These are phyloP conservation scores for Pelochelys cantorii DNA, from an alignment of 2,797 vertebrate genomes.

Conservation along the genomic window DNA sequence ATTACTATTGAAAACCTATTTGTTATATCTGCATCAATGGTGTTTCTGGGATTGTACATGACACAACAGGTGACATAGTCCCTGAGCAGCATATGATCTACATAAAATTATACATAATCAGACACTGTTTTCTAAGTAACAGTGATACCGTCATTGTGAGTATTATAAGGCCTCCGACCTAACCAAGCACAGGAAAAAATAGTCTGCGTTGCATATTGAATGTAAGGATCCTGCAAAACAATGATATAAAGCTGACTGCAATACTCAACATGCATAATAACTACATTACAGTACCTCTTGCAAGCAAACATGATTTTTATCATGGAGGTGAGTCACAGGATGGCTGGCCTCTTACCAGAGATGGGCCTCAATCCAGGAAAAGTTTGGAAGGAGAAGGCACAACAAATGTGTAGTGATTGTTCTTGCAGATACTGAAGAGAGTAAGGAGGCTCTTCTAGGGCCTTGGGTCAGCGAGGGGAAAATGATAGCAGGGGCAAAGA, in stretches of 20 bases:
- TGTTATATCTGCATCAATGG: constrained; percentile 10
- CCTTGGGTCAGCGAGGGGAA: too few relatives aligned
- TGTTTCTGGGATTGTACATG: constrained; percentile 23
- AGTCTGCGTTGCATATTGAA: not conserved
- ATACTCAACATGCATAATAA: constrained; percentile 25
- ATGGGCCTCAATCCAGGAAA: too few relatives aligned
- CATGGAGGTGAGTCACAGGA: too few relatives aligned
- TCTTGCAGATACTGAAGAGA: too few relatives aligned
- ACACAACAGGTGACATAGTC: not conserved
- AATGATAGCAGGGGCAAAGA: too few relatives aligned
- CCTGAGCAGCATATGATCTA: not conserved
- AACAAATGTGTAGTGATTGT: too few relatives aligned
- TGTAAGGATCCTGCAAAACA: constrained; percentile 10
- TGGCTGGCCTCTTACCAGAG: too few relatives aligned
- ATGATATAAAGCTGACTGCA: constrained; percentile 3
- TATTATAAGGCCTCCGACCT: not conserved
- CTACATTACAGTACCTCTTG: not conserved
- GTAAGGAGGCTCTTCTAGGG: too few relatives aligned
- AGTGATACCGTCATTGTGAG: not conserved
- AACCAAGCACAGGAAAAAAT: not conserved
- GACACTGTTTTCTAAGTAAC: constrained; percentile 22
- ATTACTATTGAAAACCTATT: constrained; percentile 20
- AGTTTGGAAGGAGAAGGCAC: too few relatives aligned
- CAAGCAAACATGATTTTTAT: too few relatives aligned
- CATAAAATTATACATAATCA: not conserved